Evolutionary conservation across 2,113 vertebrate species (phyloP), one percentile per base, ranked within the genome.

Genomic region (Oncorhynchus gorbuscha): DNA sequence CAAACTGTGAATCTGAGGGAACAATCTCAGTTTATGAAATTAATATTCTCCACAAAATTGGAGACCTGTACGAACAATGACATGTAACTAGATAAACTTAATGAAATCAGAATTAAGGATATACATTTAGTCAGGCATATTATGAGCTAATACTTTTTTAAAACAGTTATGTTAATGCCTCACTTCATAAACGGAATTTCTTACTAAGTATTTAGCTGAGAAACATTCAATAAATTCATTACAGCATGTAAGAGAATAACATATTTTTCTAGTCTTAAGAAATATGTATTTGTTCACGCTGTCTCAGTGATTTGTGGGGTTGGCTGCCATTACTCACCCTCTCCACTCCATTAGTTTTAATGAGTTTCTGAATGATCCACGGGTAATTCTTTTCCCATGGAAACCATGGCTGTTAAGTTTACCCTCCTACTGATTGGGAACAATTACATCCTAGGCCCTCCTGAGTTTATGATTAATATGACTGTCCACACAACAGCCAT

Each of bases 281-380:
- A 73, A 72, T 67, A 13, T 2, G 5, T 45, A 24, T 6, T 5
- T 26, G 22, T 4, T 3, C 9, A 30, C 39, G 11, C 20, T 61
- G 49, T 30, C 73, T 6, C 6, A 51, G 61, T 74, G n/a, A 77
- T 48, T 4, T 4, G 0, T 45, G 59, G 55, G n/a, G 22, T 65
- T 77, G 28, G 55, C 13, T n/a, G 22, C 30, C 71, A 48, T 76
- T n/a, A 76, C n/a, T 69, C 76, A 24, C n/a, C 18, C 67, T 64
- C 18, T 70, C 45, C 13, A n/a, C 65, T 45, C 73, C 30, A 26
- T 32, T 74, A 58, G 48, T 48, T 82, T 82, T 82, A 9, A 82
- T 61, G 64, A 39, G 73, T 49, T 48, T 7, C 28, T 71, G 58
- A 51, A 69, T 71, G 62, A 20, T 48, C 4, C 68, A 22, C 22